Base-by-base conservation (phyloP, 2,797 vertebrate genomes). In the Buphagus erythrorhynchus region DNA sequence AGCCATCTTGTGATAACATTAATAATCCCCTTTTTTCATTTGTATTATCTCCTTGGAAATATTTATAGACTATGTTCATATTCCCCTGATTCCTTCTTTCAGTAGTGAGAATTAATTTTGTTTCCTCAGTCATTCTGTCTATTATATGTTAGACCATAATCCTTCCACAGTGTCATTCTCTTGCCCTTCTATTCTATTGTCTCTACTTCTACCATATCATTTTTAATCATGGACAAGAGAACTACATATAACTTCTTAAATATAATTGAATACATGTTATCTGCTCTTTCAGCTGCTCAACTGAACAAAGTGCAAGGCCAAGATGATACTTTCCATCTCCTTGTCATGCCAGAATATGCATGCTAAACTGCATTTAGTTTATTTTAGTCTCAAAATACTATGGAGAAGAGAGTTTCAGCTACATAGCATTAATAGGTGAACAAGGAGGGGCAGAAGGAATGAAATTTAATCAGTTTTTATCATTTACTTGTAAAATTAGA, bases 1-100 rank as follows among this genome's bases (percentile, higher is more conserved):
- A 90, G 43, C 35, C 79, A 86, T 93, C 58, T 90, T 78, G 46
- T 55, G 90, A 95, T 96, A 96, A 91, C 33, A 26, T 72, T 93
- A 88, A 95, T 95, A 95, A 96, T 96, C 66, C 62, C 35, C n/a
- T 66, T 91, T 90, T 86, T 93, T 93, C 91, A 93, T 95, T 96
- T 95, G 58, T 78, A 62, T 91, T 94, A 95, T 95, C 93, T 94
- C 62, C 62, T 66, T 72, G 38, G 85, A 95, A 95, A 90, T 94
- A 95, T 91, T 96, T 95, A 90, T 94, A 95, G 93, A 68, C 72
- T 52, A 54, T 89, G 62, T 82, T 95, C 65, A 22, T 74, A 79
- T 93, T 95, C 87, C 79, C 89, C 68, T 51, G 85, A 86, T 84
- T 88, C 61, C 28, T 87, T 75, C 81, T 85, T 92, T 93, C 90